Evolutionary conservation across 2,113 vertebrate species (phyloP).

Genomic region (Sylvilagus bachmani): DNA sequence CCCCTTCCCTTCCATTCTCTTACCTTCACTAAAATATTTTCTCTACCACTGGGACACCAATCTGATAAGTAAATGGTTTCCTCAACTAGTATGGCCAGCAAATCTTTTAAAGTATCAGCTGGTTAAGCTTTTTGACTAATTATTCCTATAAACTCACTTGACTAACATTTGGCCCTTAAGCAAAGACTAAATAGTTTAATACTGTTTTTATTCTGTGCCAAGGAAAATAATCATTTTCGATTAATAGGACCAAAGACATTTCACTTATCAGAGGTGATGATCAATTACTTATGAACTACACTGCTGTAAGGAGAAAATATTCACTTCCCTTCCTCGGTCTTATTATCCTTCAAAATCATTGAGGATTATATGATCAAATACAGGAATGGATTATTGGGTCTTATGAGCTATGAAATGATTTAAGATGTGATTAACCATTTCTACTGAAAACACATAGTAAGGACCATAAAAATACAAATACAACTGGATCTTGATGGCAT

Average conservation of each 20-base stretch:
- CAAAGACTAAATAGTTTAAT: constrained; percentile 69
- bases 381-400: neutral
- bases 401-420: constrained; percentile 54
- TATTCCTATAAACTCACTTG: constrained; percentile 58
- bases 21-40: constrained; percentile 32
- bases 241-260: constrained; percentile 67
- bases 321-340: constrained; percentile 41
- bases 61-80: constrained; percentile 48
- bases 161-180: constrained; percentile 63
- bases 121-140: constrained; percentile 74
- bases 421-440: constrained; percentile 57
- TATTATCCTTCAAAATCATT: constrained; percentile 44
- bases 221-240: constrained; percentile 71
- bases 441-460: constrained; percentile 22
- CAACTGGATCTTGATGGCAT: neutral
- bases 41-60: constrained; percentile 46
- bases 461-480: constrained; percentile 31
- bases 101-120: constrained; percentile 70
- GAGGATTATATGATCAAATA: neutral
- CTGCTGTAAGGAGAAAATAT: constrained; percentile 55
- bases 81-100: constrained; percentile 15
- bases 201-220: constrained; percentile 65
- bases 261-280: constrained; percentile 62
- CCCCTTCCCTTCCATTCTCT: neutral
- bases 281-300: constrained; percentile 65